These are phyloP conservation scores for Ctenomys sociabilis DNA, from an alignment of 2,113 vertebrate genomes.

Conservation along the genomic window DNA sequence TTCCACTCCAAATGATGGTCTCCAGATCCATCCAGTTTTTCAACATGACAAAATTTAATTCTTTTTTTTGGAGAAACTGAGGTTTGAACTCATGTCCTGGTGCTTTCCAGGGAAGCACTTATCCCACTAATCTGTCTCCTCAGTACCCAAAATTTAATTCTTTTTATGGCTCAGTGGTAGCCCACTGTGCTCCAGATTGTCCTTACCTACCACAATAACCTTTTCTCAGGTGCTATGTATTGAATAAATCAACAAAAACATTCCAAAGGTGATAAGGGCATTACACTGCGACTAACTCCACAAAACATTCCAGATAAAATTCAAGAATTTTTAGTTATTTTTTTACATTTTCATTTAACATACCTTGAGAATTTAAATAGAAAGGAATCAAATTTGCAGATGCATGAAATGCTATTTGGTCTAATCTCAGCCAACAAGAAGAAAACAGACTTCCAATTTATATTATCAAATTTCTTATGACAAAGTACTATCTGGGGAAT, in stretches of 20 bases:
- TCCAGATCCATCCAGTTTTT: neutral
- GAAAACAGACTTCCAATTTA: neutral
- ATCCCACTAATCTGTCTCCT: no score
- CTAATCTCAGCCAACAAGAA: neutral
- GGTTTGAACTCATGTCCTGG: no score
- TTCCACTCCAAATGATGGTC: neutral
- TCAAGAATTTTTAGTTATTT: neutral
- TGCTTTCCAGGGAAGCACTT: no score
- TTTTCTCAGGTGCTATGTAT: neutral
- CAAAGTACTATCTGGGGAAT: neutral
- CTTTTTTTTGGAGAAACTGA: no score
- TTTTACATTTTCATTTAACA: neutral
- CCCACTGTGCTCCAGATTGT: neutral
- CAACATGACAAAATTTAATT: neutral
- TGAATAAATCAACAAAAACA: neutral
- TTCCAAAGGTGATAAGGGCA: neutral
- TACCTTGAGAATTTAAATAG: neutral
- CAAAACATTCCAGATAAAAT: neutral
- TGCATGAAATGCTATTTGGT: neutral
- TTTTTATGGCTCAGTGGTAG: neutral
- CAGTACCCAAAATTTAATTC: neutral
- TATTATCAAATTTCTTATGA: neutral
- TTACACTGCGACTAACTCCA: neutral
- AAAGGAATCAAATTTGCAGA: neutral
- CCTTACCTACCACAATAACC: neutral